Base-by-base conservation (phyloP, 2,888 invertebrate genomes). In the Beris morrisii region DNA sequence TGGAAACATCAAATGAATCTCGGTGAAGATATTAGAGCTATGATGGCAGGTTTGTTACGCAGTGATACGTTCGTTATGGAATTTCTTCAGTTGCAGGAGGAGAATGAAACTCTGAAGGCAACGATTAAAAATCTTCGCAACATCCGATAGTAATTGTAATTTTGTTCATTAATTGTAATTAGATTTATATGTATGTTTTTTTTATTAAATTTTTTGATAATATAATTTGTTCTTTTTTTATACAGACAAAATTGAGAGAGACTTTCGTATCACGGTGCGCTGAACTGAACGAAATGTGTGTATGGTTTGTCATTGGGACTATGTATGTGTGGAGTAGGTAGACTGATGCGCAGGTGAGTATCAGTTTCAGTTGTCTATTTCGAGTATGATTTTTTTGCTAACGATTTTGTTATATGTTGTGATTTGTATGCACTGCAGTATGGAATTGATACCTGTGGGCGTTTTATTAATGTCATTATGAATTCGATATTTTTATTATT, bases 31-130 rank as follows among this genome's bases (percentile, higher is more conserved):
- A 74, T 78, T 45, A 72, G 73, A 3, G 74, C 77, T 30, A 72
- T 73, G 0, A 64, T 80, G 13, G 73, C 73, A 5, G 53, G 76
- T 38, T 67, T 80, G 2, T 63, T 80, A 50, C 75, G 74, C 52
- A 73, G 73, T 0, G 79, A 79, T 73, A 73, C 72, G 3, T 79
- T 80, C 67, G 73, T 75, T 4, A 72, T 74, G 15, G 79, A 80
- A 31, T 80, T 75, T 67, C 5, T 71, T 7, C 72, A 73, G 4
- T 67, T 80, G 45, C 74, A 76, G 65, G 68, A 73, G 31, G 80
- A 80, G 64, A 80, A 80, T 66, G 74, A 74, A 64, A 53, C 71
- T 63, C 65, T 80, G 2, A 75, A 73, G 44, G 71, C 69, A 0
- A 73, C 50, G 9, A 50, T 61, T n/a, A 31, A 61, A 9, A 43